Conservation (phyloP, 2,797 vertebrate species). For the Enteromius argenteus region DNA sequence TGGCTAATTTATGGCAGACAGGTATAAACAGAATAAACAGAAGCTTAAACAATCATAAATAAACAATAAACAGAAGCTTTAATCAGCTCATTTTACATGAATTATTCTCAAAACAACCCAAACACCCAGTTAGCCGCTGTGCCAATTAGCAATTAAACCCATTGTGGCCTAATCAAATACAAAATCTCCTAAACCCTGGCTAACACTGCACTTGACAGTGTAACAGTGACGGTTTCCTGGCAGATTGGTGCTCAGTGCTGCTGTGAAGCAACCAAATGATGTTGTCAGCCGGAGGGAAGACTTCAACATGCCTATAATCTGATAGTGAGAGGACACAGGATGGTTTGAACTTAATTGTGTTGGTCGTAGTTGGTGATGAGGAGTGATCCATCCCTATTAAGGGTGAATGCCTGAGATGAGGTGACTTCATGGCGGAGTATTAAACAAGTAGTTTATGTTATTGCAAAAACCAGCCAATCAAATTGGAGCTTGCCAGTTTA, state of each 20-base stretch:
- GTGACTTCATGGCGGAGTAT: not conserved
- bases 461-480: not conserved
- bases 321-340: conserved; percentile 23
- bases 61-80: not conserved
- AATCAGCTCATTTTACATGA: conserved; percentile 1
- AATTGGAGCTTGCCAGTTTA: not conserved
- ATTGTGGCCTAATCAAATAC: conserved; percentile 22
- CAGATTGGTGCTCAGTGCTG: conserved; percentile 38
- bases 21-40: not conserved
- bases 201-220: conserved; percentile 11
- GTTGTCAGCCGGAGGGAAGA: conserved; percentile 45
- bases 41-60: not conserved
- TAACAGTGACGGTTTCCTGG: conserved; percentile 23
- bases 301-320: conserved; percentile 31
- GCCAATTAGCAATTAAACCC: conserved; percentile 32
- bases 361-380: conserved; percentile 19
- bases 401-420: conserved; percentile 7
- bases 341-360: conserved; percentile 39
- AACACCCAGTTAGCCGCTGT: not conserved
- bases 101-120: not conserved
- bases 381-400: conserved; percentile 29
- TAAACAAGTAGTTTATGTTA: not conserved
- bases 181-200: not conserved
- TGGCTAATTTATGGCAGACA: not conserved
- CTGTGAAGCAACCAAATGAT: conserved; percentile 17